Evolutionary conservation across 2,888 invertebrate species (phyloP).

Genomic region (Chrysomela aeneicollis): DNA sequence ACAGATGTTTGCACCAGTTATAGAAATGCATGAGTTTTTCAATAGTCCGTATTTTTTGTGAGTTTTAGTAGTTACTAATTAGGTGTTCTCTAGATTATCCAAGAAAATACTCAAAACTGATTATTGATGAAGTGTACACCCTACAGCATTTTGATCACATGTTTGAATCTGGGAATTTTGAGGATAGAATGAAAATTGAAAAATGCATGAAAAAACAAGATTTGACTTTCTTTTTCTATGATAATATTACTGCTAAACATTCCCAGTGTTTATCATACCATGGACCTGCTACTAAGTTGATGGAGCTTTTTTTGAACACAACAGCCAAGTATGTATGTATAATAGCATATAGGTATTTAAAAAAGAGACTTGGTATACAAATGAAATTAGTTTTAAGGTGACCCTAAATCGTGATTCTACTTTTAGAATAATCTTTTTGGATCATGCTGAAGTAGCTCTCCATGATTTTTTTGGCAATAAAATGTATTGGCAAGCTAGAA

Average conservation of each 20-base stretch:
- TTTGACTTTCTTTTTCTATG: conserved; percentile 76
- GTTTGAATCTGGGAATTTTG: conserved; percentile 81
- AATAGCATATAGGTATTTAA: background rate
- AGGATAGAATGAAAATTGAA: conserved; percentile 78
- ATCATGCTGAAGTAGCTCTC: conserved; percentile 85
- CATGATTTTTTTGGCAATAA: conserved; percentile 87
- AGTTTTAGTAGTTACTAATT: background rate
- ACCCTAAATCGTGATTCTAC: too few species aligned
- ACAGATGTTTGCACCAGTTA: conserved; percentile 79
- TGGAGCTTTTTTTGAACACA: conserved; percentile 66
- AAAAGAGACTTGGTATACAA: too few species aligned
- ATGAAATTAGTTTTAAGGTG: too few species aligned
- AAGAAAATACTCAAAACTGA: conserved; percentile 57
- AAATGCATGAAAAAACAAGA: conserved; percentile 63
- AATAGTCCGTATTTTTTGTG: conserved; percentile 61
- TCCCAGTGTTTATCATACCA: conserved; percentile 84
- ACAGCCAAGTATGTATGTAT: conserved; percentile 58
- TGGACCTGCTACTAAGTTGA: conserved; percentile 74
- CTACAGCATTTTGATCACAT: conserved; percentile 87
- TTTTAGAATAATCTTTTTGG: conserved; percentile 70
- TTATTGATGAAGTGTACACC: conserved; percentile 80
- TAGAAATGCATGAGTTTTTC: conserved; percentile 86
- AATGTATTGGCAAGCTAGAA: conserved; percentile 84
- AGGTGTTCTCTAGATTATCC: conserved; percentile 59
- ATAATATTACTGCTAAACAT: conserved; percentile 70